These are phyloP conservation scores for Ophthalmolycus amberensis DNA, from an alignment of 2,113 vertebrate species.

Conservation along the genomic window DNA sequence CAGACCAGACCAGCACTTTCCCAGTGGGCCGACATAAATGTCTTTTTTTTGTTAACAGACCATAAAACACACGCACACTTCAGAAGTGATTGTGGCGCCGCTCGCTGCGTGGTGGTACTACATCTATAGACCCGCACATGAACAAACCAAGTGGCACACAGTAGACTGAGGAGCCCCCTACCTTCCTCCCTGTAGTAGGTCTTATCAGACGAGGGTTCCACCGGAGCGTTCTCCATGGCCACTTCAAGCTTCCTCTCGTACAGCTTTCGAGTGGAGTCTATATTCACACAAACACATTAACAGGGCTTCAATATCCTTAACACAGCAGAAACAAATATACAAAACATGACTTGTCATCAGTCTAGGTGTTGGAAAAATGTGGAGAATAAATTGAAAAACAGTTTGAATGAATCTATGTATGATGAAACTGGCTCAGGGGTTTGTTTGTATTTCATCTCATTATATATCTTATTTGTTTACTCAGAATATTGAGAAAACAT, in stretches of 20 bases:
- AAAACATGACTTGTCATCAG: neutral
- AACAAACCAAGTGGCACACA: neutral
- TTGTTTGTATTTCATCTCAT: neutral
- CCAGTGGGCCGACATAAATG: no score
- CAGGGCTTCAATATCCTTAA: neutral
- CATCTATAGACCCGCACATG: neutral
- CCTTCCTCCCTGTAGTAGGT: constrained; percentile 84
- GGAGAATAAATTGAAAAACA: neutral
- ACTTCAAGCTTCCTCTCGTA: constrained; percentile 79
- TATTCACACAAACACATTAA: constrained; percentile 17
- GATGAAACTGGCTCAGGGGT: neutral
- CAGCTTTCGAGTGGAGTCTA: constrained; percentile 74
- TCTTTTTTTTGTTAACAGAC: neutral
- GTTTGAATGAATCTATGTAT: neutral
- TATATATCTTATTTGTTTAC: no score
- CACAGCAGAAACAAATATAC: neutral
- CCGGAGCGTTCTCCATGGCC: constrained; percentile 52
- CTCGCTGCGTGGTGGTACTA: neutral
- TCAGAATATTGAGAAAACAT: neutral
- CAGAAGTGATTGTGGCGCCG: neutral
- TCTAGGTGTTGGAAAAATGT: neutral
- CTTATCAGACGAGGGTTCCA: constrained; percentile 66
- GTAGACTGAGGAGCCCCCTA: constrained; percentile 39
- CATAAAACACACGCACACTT: neutral
- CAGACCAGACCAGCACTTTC: no score